Evolutionary conservation across 2,797 vertebrate species (phyloP).

Genomic region (Rhinella marina): DNA sequence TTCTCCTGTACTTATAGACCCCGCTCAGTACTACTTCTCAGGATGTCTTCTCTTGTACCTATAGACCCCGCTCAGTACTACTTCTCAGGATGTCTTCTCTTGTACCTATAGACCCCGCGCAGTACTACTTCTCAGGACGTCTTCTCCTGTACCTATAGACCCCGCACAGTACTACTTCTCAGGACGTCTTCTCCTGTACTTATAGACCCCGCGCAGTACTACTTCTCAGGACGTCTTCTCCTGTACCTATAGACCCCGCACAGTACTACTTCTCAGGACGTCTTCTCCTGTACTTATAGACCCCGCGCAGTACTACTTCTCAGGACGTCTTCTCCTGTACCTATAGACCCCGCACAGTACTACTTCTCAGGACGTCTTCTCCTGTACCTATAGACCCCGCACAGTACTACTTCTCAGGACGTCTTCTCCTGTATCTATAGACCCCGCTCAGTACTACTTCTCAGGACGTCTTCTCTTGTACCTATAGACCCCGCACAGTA

Average conservation of each 20-base stretch:
- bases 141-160: too few species aligned
- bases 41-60: too few species aligned
- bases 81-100: too few species aligned
- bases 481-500: neutral
- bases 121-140: neutral
- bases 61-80: neutral
- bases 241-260: neutral
- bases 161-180: neutral
- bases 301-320: neutral
- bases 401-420: conserved; percentile 1
- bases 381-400: neutral
- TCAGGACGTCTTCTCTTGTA: too few species aligned
- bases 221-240: too few species aligned
- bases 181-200: too few species aligned
- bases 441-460: neutral
- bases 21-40: neutral
- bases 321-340: too few species aligned
- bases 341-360: neutral
- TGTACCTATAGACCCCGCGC: neutral
- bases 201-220: neutral
- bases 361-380: too few species aligned
- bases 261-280: neutral
- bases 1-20: too few species aligned
- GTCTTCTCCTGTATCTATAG: too few species aligned
- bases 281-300: too few species aligned